Evolutionary conservation across 2,113 vertebrate species (phyloP).

Genomic region (Corythornis cristatus): DNA sequence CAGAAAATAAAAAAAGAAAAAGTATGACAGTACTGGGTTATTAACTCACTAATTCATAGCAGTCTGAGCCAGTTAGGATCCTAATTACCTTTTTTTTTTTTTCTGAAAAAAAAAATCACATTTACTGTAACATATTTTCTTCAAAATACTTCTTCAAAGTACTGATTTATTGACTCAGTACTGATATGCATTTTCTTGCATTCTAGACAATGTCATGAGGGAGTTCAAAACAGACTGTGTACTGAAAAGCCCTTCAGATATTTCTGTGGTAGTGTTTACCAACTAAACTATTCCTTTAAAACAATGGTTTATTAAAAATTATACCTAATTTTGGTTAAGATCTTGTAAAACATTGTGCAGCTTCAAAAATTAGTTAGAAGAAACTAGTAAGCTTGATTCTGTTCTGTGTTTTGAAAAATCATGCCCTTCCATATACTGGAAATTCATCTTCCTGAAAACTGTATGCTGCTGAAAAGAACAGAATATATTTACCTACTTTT

Average conservation of each 20-base stretch:
- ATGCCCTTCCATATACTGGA: neutral
- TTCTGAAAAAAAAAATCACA: conserved; percentile 14
- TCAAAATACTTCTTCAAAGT: neutral
- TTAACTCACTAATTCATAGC: neutral
- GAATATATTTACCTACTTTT: conserved; percentile 32
- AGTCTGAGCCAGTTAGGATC: neutral
- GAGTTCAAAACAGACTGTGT: neutral
- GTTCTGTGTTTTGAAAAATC: conserved; percentile 16
- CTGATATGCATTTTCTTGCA: neutral
- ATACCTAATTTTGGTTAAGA: neutral
- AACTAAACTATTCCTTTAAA: neutral
- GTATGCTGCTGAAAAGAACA: neutral
- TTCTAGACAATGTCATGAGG: neutral
- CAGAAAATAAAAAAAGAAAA: neutral
- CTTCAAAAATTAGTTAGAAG: neutral
- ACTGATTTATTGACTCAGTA: conserved; percentile 25
- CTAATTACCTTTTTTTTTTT: conserved; percentile 3
- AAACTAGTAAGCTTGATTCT: neutral
- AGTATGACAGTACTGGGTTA: neutral
- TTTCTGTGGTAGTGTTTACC: neutral
- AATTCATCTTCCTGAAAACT: conserved; percentile 24
- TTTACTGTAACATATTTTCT: neutral
- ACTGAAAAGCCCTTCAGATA: neutral
- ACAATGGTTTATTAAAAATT: neutral
- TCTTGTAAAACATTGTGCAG: neutral